Conservation (phyloP, 2,888 invertebrate genomes). For the Acrobasis suavella region DNA sequence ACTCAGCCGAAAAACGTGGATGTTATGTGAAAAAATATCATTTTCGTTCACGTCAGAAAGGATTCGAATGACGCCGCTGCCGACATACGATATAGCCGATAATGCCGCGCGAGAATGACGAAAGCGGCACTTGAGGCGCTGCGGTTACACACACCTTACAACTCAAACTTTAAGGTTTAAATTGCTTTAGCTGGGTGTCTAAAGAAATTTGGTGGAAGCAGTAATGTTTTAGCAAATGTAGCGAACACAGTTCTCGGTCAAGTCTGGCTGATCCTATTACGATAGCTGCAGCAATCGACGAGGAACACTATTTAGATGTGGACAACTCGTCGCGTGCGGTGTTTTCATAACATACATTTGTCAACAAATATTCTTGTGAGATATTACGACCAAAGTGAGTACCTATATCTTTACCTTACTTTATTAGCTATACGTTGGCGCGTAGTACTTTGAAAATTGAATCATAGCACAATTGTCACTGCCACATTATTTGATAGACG, state of each 20-base stretch:
- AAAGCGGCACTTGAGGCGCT: slow-evolving; percentile 38
- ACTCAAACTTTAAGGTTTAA: slow-evolving; percentile 4
- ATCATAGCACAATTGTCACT: too few species aligned
- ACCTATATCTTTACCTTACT: too few species aligned
- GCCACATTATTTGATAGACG: too few species aligned
- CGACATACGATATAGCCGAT: slow-evolving; percentile 44
- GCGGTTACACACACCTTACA: slow-evolving; percentile 8
- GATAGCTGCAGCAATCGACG: slow-evolving; percentile 35
- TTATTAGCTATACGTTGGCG: too few species aligned
- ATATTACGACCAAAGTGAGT: too few species aligned
- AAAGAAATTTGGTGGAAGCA: slow-evolving; percentile 29
- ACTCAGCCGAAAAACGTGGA: slow-evolving; percentile 32
- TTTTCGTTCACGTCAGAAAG: slow-evolving; percentile 41
- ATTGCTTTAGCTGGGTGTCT: slow-evolving; percentile 18
- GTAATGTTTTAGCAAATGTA: slow-evolving; percentile 47
- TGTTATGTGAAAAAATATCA: slow-evolving; percentile 41
- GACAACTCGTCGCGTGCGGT: neutral
- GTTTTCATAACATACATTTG: neutral
- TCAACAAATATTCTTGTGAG: too few species aligned
- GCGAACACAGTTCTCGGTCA: slow-evolving; percentile 46
- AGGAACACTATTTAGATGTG: neutral
- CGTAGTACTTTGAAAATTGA: too few species aligned
- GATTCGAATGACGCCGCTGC: slow-evolving; percentile 41
- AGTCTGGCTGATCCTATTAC: slow-evolving; percentile 48
- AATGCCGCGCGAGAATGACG: slow-evolving; percentile 46